Base-by-base conservation (phyloP, 1,140 invertebrate genomes). In the Drosophila virilis region DNA sequence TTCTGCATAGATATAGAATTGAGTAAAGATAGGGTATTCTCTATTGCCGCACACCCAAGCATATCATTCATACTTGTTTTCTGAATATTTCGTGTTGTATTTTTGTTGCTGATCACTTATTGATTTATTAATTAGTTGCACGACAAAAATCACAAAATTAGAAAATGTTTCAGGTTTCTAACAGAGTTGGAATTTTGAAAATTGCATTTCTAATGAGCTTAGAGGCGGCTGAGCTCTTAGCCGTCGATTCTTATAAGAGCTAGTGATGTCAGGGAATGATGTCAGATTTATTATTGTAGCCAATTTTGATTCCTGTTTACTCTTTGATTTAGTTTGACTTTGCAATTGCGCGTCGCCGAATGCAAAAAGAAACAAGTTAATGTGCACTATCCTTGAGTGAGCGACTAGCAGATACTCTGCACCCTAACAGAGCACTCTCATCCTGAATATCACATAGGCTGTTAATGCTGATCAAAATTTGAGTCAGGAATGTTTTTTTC, bases 181-280 rank as follows among this genome's bases (percentile, higher is more conserved):
- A 8, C 45, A n/a, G 57, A 35, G 35, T 78, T 52, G 45, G 40
- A 64, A 42, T 64, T 70, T 73, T 33, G 61, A 84, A 79, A 89
- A 86, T 86, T 86, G 84, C 84, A 86, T 83, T 83, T 83, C 76
- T 79, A 86, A 86, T 86, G 76, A 83, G 83, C 57, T 74, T 9
- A 17, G 22, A 42, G 28, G 22, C 48, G 69, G 48, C 45, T 54
- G n/a, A 28, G 33, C 13, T 61, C 28, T 46, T 64, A 71, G 33
- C 13, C 15, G 32, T 38, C 54, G 45, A 12, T 12, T 38, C 40
- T 61, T 45, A 61, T 32, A 71, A 59, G 64, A 66, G 71, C 67
- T 61, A 74, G 74, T 68, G 57, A 78, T 78, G 78, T 74, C 75
- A 66, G 60, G 46, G 64, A 67, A 83, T 88, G 83, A 88, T 89